These are phyloP conservation scores for Orius insidiosus DNA, from an alignment of 1,140 invertebrate species.

Conservation along the genomic window DNA sequence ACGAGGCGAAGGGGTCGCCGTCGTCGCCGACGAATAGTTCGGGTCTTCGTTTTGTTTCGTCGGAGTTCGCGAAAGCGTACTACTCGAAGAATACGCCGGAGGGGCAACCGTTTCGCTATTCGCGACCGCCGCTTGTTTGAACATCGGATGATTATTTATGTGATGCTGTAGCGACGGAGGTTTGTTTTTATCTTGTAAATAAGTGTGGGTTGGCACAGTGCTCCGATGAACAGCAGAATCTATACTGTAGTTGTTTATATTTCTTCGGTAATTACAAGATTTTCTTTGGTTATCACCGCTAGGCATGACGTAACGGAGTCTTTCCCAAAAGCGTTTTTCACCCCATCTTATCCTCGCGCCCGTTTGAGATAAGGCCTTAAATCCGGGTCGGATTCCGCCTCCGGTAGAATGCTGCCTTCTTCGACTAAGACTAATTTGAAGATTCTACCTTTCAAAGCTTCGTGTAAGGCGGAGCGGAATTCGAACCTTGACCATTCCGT, in stretches of 20 bases:
- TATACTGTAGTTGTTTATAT: constrained; percentile 60
- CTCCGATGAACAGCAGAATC: constrained; percentile 33
- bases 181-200: constrained; percentile 25
- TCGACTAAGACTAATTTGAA: constrained; percentile 75
- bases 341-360: constrained; percentile 67
- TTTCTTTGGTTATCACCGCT: constrained; percentile 37
- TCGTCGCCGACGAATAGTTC: constrained; percentile 42
- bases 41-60: constrained; percentile 35
- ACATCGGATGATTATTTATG: constrained; percentile 27
- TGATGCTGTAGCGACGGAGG: constrained; percentile 26
- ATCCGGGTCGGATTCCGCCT: constrained; percentile 71
- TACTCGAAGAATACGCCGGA: constrained; percentile 22
- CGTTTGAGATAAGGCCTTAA: constrained; percentile 74
- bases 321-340: constrained; percentile 82
- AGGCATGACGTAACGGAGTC: constrained; percentile 75
- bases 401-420: constrained; percentile 54
- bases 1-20: constrained; percentile 41
- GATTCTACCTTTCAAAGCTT: constrained; percentile 63
- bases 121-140: constrained; percentile 27
- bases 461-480: constrained; percentile 66
- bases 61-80: constrained; percentile 23
- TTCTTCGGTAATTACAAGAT: constrained; percentile 36
- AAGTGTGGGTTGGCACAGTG: constrained; percentile 30
- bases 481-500: constrained; percentile 74
- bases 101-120: constrained; percentile 22